A percentile compares a stretch with the other conserved stretches of the same genome.
Evolutionary conservation across 2,888 invertebrate species (phyloP).

Genomic region (Erebia aethiops): DNA sequence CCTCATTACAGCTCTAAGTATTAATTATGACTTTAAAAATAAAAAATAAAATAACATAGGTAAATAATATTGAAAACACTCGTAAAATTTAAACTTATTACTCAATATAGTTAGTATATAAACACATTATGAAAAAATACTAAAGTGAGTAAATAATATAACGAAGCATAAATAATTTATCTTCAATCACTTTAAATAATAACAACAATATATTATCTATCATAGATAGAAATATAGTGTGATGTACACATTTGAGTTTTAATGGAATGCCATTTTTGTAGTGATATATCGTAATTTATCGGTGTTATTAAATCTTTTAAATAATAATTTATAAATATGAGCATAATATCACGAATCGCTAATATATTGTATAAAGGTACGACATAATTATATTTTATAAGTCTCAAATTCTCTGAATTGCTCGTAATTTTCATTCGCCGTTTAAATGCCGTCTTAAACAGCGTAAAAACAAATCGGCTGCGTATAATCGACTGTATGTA

Average conservation of each 20-base stretch:
- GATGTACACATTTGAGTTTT: background rate
- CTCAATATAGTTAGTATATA: background rate
- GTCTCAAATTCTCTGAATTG: too few species aligned
- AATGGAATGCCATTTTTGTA: background rate
- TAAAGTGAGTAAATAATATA: background rate
- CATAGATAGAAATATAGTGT: too few species aligned
- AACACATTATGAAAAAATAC: background rate
- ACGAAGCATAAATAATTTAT: background rate
- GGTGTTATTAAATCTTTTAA: too few species aligned
- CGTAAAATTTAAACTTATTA: background rate
- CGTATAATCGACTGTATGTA: too few species aligned
- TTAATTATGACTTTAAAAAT: background rate
- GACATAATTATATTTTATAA: too few species aligned
- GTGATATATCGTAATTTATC: background rate
- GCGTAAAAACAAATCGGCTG: too few species aligned
- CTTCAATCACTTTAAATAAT: background rate
- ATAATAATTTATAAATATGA: too few species aligned
- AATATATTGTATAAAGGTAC: too few species aligned
- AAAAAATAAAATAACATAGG: background rate
- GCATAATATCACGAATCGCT: too few species aligned
- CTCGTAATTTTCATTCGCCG: too few species aligned
- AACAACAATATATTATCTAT: background rate
- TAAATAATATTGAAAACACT: constrained; percentile 7
- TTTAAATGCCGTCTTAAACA: too few species aligned
- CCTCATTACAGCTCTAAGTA: background rate